Evolutionary conservation across 2,113 vertebrate genomes (phyloP).

Genomic region (Alligator sinensis): DNA sequence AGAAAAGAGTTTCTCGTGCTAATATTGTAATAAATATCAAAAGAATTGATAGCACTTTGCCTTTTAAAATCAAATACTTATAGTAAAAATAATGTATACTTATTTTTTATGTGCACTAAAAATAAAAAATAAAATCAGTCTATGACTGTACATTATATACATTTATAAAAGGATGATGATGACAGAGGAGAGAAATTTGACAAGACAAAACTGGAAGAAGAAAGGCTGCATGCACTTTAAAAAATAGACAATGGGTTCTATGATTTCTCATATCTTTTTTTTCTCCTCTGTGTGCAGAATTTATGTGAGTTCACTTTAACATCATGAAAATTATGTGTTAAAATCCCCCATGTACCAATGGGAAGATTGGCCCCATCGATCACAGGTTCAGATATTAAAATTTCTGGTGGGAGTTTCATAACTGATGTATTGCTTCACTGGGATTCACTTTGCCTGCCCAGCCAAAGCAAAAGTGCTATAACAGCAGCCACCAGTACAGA

Average conservation of each 20-base stretch:
- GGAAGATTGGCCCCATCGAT: conserved; percentile 45
- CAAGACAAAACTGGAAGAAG: neutral
- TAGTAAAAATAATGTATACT: neutral
- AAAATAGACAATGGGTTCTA: neutral
- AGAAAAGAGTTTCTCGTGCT: neutral
- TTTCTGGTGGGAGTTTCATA: conserved; percentile 53
- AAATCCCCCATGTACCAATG: conserved; percentile 41
- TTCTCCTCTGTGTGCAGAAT: neutral
- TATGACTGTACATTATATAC: conserved; percentile 4
- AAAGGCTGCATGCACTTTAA: neutral
- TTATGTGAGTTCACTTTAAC: conserved; percentile 45
- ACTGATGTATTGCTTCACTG: conserved; percentile 6
- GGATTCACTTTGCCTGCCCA: conserved; percentile 15
- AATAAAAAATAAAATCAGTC: neutral
- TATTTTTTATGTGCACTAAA: too few species aligned
- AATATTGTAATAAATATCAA: neutral
- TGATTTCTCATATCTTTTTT: neutral
- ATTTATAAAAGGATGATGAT: neutral
- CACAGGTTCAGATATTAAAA: conserved; percentile 45
- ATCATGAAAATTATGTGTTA: conserved; percentile 40
- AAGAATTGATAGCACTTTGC: neutral
- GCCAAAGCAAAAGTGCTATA: conserved; percentile 49
- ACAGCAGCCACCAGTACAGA: conserved; percentile 47
- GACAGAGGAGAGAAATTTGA: neutral
- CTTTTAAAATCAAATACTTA: conserved; percentile 32